These are phyloP conservation scores for Calephelis perditalis DNA, from an alignment of 2,888 invertebrate species.

Conservation along the genomic window DNA sequence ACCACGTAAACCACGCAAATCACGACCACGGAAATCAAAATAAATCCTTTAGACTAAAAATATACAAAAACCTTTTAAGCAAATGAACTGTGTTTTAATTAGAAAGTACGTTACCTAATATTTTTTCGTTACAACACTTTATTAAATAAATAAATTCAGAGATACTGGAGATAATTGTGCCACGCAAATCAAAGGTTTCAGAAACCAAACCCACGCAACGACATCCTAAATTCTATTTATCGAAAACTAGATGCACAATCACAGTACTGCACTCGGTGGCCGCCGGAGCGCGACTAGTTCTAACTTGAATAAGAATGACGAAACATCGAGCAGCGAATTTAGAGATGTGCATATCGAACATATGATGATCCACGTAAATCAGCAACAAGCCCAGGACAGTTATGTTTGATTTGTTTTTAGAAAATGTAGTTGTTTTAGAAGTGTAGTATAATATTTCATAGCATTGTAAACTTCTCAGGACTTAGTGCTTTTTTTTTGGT, in stretches of 20 bases:
- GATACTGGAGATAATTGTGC: background rate
- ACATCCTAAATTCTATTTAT: background rate
- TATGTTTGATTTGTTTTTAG: no score
- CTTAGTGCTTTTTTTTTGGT: no score
- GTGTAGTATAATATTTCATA: no score
- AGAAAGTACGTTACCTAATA: background rate
- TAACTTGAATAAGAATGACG: no score
- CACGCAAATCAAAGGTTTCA: background rate
- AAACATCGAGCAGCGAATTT: no score
- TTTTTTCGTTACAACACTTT: no score
- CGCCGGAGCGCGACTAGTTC: background rate
- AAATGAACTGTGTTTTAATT: constrained; percentile 3
- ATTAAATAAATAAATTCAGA: no score
- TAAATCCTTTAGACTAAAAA: background rate
- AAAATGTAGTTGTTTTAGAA: no score
- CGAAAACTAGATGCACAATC: background rate
- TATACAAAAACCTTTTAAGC: background rate
- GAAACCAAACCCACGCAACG: constrained; percentile 5
- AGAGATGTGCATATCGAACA: no score
- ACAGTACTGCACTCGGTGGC: background rate
- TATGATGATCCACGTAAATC: no score
- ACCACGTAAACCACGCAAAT: background rate
- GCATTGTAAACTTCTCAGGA: no score
- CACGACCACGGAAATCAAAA: background rate
- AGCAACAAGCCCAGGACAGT: no score